Conservation (phyloP, 2,888 invertebrate species). For the Drosophila sordidula region DNA sequence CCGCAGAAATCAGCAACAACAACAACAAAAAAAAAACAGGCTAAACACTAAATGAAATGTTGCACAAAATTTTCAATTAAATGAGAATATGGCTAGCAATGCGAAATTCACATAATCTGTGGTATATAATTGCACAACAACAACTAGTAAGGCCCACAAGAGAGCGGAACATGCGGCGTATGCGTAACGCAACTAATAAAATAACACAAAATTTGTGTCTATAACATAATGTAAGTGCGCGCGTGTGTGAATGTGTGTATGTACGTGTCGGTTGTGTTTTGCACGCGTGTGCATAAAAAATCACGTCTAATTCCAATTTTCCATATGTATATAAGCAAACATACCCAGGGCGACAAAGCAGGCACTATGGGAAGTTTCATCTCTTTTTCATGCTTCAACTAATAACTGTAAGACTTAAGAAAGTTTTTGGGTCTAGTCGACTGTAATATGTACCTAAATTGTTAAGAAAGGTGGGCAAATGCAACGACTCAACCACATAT, state of each 20-base stretch:
- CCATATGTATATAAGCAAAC: constrained; percentile 7
- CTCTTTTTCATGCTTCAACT: no score
- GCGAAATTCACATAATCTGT: constrained; percentile 55
- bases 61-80: constrained; percentile 39
- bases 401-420: no score
- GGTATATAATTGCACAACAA: constrained; percentile 54
- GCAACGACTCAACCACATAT: no score
- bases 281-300: constrained; percentile 42
- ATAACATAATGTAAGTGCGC: background rate
- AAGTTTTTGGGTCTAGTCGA: no score
- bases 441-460: no score
- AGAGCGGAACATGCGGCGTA: constrained; percentile 32
- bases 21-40: constrained; percentile 19
- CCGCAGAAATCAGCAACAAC: constrained; percentile 39
- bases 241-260: constrained; percentile 1
- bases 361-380: no score
- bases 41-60: constrained; percentile 39
- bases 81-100: constrained; percentile 47
- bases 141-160: background rate
- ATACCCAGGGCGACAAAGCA: background rate
- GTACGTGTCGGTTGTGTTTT: constrained; percentile 9
- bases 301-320: constrained; percentile 56
- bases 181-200: constrained; percentile 45
- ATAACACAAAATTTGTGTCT: constrained; percentile 19
- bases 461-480: no score